Conservation (phyloP, 2,113 vertebrate genomes). For the Takifugu flavidus region DNA sequence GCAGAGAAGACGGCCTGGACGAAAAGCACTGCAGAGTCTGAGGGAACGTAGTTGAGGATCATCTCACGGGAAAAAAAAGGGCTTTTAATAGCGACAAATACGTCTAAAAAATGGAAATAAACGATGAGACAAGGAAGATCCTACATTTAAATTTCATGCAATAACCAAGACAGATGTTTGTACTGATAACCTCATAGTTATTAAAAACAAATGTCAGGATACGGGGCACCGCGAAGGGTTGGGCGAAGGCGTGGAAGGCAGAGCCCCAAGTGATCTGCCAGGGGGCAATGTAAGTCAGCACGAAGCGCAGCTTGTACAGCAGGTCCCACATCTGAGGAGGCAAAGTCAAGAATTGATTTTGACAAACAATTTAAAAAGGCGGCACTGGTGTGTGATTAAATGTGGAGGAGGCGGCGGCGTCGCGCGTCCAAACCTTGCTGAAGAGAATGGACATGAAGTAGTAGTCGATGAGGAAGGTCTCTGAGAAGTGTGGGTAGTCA, state of each 20-base stretch:
- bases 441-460: conserved; percentile 90
- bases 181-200: neutral
- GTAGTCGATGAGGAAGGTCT: conserved; percentile 89
- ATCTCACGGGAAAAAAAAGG: neutral
- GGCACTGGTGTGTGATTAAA: neutral
- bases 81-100: neutral
- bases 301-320: conserved; percentile 88
- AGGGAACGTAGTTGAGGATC: conserved; percentile 56
- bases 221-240: conserved; percentile 92
- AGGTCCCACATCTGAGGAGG: conserved; percentile 85
- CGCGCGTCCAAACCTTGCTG: conserved; percentile 78
- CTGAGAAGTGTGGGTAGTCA: conserved; percentile 85
- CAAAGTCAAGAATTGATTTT: conserved; percentile 3
- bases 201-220: conserved; percentile 66
- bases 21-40: conserved; percentile 90
- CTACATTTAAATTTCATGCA: neutral
- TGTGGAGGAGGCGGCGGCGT: neutral
- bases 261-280: conserved; percentile 96
- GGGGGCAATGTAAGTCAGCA: conserved; percentile 90
- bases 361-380: neutral
- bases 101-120: too few species aligned
- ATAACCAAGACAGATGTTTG: neutral
- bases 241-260: conserved; percentile 89
- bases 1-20: conserved; percentile 87
- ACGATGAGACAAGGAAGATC: neutral